A percentile compares a stretch with the other conserved stretches of the same genome.
Evolutionary conservation across 2,113 vertebrate genomes (phyloP).

Genomic region (Scomber scombrus): DNA sequence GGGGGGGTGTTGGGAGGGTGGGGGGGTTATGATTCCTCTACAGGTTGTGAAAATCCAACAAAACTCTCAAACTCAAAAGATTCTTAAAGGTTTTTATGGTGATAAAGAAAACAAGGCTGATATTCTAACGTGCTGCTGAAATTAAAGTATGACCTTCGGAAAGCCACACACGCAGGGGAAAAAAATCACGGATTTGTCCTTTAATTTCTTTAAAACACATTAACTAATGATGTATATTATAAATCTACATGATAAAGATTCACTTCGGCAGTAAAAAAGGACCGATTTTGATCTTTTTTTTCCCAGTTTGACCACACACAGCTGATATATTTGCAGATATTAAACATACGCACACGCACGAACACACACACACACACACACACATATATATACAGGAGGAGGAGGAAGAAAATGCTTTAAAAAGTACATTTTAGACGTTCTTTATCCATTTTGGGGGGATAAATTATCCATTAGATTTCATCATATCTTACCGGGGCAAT

Average conservation of each 20-base stretch:
- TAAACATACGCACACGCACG: constrained; percentile 4
- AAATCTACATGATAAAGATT: not conserved
- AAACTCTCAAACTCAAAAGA: no score
- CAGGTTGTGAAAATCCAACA: not conserved
- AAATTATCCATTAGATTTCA: constrained; percentile 99
- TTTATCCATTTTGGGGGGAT: constrained; percentile 90
- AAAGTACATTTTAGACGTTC: constrained; percentile 81
- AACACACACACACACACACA: constrained; percentile 17
- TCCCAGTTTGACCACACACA: constrained; percentile 33
- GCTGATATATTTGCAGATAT: constrained; percentile 4
- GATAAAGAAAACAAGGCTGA: not conserved
- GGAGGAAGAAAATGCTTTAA: constrained; percentile 46
- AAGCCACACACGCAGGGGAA: not conserved
- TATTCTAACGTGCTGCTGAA: not conserved
- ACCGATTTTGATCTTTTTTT: not conserved
- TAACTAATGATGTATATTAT: not conserved
- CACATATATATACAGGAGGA: not conserved
- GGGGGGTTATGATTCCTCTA: not conserved
- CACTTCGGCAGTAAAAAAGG: not conserved
- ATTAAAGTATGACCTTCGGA: not conserved
- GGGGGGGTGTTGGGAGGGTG: no score
- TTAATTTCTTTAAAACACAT: not conserved
- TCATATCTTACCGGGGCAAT: constrained; percentile 99
- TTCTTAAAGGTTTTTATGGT: not conserved
- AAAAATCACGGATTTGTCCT: not conserved